Conservation (phyloP, 2,888 invertebrate genomes). For the Balanococcus diminutus region DNA sequence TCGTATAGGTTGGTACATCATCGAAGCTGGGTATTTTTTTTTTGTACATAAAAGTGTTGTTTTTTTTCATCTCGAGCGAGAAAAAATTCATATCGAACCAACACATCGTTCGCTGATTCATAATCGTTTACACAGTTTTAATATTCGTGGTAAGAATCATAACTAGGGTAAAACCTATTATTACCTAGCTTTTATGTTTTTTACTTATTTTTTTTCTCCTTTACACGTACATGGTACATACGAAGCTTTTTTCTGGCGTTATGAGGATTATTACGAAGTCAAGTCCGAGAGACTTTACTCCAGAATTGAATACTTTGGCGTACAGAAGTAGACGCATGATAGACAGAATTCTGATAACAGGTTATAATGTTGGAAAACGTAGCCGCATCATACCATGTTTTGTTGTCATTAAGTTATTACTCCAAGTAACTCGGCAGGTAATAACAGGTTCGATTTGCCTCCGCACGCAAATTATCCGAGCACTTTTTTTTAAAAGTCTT, state of each 20-base stretch:
- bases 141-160: slow-evolving; percentile 13
- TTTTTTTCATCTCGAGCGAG: neutral
- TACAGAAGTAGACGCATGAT: neutral
- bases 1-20: no score
- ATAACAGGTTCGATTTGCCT: slow-evolving; percentile 53
- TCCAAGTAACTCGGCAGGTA: slow-evolving; percentile 45
- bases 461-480: slow-evolving; percentile 51
- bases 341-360: slow-evolving; percentile 32
- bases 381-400: slow-evolving; percentile 42
- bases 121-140: neutral
- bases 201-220: neutral
- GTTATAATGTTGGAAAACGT: slow-evolving; percentile 48
- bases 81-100: neutral
- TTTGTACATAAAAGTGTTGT: no score
- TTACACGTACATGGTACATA: neutral
- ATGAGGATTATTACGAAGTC: neutral
- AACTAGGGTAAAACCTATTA: neutral
- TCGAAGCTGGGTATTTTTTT: no score
- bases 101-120: neutral
- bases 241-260: neutral
- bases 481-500: slow-evolving; percentile 23
- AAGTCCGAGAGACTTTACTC: slow-evolving; percentile 7
- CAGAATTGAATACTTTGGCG: neutral
- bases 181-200: neutral
- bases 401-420: slow-evolving; percentile 55